These are phyloP conservation scores for Apteryx mantelli DNA, from an alignment of 2,113 vertebrate species.

Conservation along the genomic window DNA sequence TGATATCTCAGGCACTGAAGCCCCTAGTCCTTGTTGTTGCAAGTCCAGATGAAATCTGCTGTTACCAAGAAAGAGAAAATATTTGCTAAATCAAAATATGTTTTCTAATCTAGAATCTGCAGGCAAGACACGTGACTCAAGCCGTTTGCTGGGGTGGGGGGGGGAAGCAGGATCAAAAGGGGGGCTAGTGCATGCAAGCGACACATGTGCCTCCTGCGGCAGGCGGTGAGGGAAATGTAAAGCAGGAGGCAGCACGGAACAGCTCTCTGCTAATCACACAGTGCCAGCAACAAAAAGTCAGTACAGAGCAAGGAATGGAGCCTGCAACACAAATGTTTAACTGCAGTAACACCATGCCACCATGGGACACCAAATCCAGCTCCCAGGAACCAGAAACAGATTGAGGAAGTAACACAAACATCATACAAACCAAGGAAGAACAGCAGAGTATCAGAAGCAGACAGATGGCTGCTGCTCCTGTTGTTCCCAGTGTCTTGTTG, in stretches of 20 bases:
- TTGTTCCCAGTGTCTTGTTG: slow-evolving; percentile 36
- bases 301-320: slow-evolving; percentile 8
- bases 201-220: slow-evolving; percentile 22
- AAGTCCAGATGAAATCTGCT: slow-evolving; percentile 6
- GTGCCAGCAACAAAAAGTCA: not conserved
- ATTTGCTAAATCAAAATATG: not conserved
- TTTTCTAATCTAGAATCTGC: slow-evolving; percentile 10
- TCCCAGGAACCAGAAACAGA: slow-evolving; percentile 63
- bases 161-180: slow-evolving; percentile 32
- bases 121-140: not conserved
- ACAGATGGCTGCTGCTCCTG: slow-evolving; percentile 51
- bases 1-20: not conserved
- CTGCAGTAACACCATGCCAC: not conserved
- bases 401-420: slow-evolving; percentile 58
- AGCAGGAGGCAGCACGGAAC: slow-evolving; percentile 25
- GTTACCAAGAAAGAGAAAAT: slow-evolving; percentile 11
- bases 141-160: not conserved
- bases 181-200: not conserved
- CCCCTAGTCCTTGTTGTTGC: not conserved
- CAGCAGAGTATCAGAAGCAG: slow-evolving; percentile 13
- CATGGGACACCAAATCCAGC: not conserved
- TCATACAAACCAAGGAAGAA: slow-evolving; percentile 41
- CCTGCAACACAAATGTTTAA: not conserved
- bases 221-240: slow-evolving; percentile 26
- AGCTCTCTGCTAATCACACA: not conserved